Evolutionary conservation across 2,888 invertebrate species (phyloP).

Genomic region (Calephelis perditalis): DNA sequence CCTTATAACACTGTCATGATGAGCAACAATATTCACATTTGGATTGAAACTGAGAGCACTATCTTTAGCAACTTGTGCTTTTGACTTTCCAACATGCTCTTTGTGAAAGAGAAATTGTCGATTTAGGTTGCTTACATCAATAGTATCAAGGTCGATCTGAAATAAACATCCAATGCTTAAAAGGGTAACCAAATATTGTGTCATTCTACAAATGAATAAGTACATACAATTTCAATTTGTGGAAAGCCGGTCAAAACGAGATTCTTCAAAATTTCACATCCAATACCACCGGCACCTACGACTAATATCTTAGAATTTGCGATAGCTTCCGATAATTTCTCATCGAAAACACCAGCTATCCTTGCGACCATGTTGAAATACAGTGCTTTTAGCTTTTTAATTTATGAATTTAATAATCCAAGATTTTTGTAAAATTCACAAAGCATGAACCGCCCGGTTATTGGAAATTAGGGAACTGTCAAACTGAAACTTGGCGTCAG

Average conservation of each 20-base stretch:
- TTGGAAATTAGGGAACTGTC: conserved; percentile 36
- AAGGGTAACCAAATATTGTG: not conserved
- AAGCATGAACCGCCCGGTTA: not conserved
- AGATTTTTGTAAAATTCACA: conserved; percentile 7
- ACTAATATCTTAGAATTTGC: conserved; percentile 87
- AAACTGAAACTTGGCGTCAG: conserved; percentile 62
- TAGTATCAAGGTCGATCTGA: conserved; percentile 99
- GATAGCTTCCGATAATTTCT: conserved; percentile 81
- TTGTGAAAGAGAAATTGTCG: conserved; percentile 99
- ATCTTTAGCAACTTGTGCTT: conserved; percentile 94
- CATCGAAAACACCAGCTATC: conserved; percentile 82
- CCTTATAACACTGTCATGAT: conserved; percentile 96
- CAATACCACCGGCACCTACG: conserved; percentile 99
- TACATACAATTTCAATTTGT: conserved; percentile 94
- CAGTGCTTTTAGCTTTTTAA: not conserved
- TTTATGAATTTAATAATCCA: not conserved
- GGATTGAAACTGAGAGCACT: conserved; percentile 94
- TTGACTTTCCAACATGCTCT: conserved; percentile 98
- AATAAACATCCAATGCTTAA: conserved; percentile 34
- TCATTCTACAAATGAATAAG: conserved; percentile 16
- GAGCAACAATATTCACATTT: conserved; percentile 90
- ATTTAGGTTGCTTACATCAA: conserved; percentile 99
- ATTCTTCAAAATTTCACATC: conserved; percentile 98
- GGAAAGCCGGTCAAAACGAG: conserved; percentile 95
- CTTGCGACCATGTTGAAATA: conserved; percentile 79